A percentile compares a stretch with the other conserved stretches of the same genome.
Evolutionary conservation across 2,888 invertebrate species (phyloP).

Genomic region (Philereme vetulata): DNA sequence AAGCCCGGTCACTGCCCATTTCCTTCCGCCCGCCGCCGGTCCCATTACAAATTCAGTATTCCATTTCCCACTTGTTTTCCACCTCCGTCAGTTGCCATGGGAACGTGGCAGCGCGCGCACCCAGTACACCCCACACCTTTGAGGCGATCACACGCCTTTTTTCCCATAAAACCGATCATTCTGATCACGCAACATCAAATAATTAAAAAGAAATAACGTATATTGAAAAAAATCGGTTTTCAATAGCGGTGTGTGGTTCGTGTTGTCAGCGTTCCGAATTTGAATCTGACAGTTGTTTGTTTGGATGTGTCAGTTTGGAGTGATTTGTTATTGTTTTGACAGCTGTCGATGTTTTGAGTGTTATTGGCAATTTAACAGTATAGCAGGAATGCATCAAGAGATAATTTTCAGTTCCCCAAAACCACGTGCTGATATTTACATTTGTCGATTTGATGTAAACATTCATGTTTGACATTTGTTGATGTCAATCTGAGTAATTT

Average conservation of each 20-base stretch:
- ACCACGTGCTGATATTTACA: background rate
- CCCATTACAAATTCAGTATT: constrained; percentile 21
- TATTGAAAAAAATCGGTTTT: background rate
- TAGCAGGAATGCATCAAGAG: background rate
- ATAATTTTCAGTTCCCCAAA: background rate
- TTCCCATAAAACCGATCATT: constrained; percentile 46
- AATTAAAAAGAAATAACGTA: constrained; percentile 9
- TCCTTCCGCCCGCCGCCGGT: background rate
- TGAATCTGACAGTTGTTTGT: constrained; percentile 7
- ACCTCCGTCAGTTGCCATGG: constrained; percentile 56
- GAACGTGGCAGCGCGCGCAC: constrained; percentile 75
- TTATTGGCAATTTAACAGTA: background rate
- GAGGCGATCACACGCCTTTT: constrained; percentile 58
- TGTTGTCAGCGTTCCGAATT: constrained; percentile 8
- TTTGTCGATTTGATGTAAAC: background rate
- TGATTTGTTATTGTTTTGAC: constrained; percentile 3
- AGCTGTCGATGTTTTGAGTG: background rate
- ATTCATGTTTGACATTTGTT: background rate
- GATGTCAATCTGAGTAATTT: constrained; percentile 21
- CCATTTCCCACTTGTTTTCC: constrained; percentile 23
- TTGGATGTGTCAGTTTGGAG: constrained; percentile 3
- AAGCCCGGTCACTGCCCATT: constrained; percentile 6
- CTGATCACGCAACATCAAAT: constrained; percentile 9
- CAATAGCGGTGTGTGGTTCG: constrained; percentile 2
- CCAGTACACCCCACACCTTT: constrained; percentile 62